Percentiles rank a stretch among this genome's conserved stretches.
Evolutionary conservation across 2,888 invertebrate species (phyloP).

Genomic region (Ecdyonurus torrentis): DNA sequence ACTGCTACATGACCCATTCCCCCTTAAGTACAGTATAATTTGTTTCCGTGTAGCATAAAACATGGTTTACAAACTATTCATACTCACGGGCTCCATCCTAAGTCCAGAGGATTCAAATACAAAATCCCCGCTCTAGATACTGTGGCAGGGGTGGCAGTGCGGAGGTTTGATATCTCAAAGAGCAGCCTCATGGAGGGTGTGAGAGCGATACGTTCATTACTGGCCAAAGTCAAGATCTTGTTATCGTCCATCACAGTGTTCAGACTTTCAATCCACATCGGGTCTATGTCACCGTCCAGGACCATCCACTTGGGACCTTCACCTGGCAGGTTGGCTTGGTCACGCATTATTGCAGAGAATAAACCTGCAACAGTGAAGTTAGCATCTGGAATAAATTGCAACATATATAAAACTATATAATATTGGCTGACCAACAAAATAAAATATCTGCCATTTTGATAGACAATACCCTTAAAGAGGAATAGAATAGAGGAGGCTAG

Average conservation of each 20-base stretch:
- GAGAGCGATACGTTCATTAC: constrained; percentile 85
- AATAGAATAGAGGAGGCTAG: too few species aligned
- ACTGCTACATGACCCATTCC: too few species aligned
- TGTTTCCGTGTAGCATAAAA: too few species aligned
- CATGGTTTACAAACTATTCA: not conserved
- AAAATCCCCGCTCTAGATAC: constrained; percentile 89
- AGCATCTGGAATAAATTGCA: too few species aligned
- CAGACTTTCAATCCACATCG: constrained; percentile 96
- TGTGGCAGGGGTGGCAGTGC: constrained; percentile 89
- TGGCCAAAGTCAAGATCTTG: constrained; percentile 83
- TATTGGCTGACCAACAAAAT: too few species aligned
- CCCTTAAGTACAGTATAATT: too few species aligned
- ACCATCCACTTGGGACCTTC: constrained; percentile 89
- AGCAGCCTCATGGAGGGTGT: constrained; percentile 76
- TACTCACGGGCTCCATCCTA: constrained; percentile 85
- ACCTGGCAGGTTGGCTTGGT: constrained; percentile 75
- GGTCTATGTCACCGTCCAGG: constrained; percentile 90
- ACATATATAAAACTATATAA: too few species aligned
- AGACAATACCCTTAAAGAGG: too few species aligned
- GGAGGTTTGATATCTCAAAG: constrained; percentile 83
- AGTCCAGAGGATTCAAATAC: constrained; percentile 83
- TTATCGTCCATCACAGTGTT: constrained; percentile 97
- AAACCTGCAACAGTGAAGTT: too few species aligned
- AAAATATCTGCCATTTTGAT: too few species aligned
- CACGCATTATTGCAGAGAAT: constrained; percentile 83